Evolutionary conservation across 2,797 vertebrate genomes (phyloP), one percentile per base, ranked within the genome.

Genomic region (Macropus fuliginosus): DNA sequence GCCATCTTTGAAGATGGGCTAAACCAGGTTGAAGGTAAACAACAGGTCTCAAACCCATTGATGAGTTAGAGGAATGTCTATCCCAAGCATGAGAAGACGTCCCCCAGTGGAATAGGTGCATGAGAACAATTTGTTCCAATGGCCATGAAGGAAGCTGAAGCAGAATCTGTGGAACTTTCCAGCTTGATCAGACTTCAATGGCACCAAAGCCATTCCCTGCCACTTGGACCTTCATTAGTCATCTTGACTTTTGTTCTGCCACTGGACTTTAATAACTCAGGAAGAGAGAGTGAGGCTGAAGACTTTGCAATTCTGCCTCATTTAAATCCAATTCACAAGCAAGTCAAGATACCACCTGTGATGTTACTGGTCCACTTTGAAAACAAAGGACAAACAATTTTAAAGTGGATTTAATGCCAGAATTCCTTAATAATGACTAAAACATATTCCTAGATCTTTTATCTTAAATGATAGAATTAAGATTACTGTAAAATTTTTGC

Each of bases 401-500:
- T 66, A n/a, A 66, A 66, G 14, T n/a, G 5, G 18, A n/a, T n/a
- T 66, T 66, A 66, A 66, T n/a, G 94, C 92, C 5, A 91, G 46
- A 97, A 16, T 90, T 40, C 27, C 81, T 91, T 24, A 93, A 93
- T 95, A 95, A 91, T 31, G 91, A 11, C 90, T n/a, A 27, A 95
- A 31, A 1, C 55, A 93, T 89, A 93, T 93, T 95, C 14, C 92
- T 1, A 52, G n/a, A 52, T 87, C 1, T 6, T 92, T 96, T 95
- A 59, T 46, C 54, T 87, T 91, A 94, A 4, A 28, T 89, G 54
- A 92, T 1, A 95, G 66, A 94, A 81, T 93, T 27, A 90, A 94
- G 29, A 52, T 54, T 91, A 95, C 34, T 96, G 31, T 50, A 96
- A 93, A 81, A 92, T 93, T 92, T 94, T 55, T 96, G 52, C 46